A percentile compares a stretch with the other conserved stretches of the same genome.
Conservation (phyloP, 2,888 invertebrate genomes). For the Endotricha flammealis region DNA sequence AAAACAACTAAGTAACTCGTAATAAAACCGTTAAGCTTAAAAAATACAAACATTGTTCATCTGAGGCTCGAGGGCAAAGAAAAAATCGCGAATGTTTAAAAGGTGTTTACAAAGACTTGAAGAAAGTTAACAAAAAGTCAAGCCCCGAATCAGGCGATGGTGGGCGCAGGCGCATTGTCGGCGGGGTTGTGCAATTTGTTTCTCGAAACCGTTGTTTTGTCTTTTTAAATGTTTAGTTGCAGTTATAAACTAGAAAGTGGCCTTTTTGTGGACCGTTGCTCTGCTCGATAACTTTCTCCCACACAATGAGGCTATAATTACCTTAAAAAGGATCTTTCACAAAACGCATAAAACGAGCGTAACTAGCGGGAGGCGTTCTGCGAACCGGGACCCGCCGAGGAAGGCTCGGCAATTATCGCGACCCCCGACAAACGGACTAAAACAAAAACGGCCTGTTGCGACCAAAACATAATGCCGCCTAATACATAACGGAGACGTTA, state of each 20-base stretch:
- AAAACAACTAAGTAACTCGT: too few relatives aligned
- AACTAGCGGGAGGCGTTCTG: conserved; percentile 5
- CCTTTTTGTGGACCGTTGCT: conserved; percentile 31
- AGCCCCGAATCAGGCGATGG: conserved; percentile 6
- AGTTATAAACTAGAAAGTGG: conserved; percentile 64
- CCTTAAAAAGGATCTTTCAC: conserved; percentile 22
- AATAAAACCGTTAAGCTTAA: too few relatives aligned
- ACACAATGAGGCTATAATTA: conserved; percentile 25
- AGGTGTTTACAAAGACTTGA: too few relatives aligned
- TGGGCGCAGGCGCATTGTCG: conserved; percentile 11
- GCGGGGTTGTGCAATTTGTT: conserved; percentile 41
- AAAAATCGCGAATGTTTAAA: too few relatives aligned
- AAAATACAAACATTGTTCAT: too few relatives aligned
- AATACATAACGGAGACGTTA: too few relatives aligned
- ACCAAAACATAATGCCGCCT: too few relatives aligned
- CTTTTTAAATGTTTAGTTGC: conserved; percentile 37
- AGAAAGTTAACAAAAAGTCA: background rate
- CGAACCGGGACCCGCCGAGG: background rate
- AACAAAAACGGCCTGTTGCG: too few relatives aligned
- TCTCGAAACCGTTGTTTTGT: conserved; percentile 39
- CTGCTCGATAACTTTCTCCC: conserved; percentile 52
- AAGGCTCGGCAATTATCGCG: too few relatives aligned
- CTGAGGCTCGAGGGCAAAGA: too few relatives aligned
- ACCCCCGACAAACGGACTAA: too few relatives aligned
- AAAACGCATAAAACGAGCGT: conserved; percentile 14